Conservation (phyloP, 2,888 invertebrate species). For the Pocota personata region DNA sequence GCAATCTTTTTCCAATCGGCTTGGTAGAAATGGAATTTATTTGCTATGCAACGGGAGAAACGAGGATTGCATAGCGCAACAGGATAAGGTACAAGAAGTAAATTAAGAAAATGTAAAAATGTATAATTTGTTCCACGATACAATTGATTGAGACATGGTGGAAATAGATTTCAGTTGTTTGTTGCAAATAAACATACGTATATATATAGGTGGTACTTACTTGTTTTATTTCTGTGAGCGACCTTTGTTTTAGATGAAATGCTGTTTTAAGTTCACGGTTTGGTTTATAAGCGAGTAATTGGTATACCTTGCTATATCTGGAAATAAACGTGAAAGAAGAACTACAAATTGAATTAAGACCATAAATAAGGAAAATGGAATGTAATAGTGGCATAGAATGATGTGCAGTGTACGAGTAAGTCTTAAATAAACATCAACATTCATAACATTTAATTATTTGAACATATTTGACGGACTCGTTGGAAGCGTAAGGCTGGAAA, state of each 20-base stretch:
- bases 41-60: slow-evolving; percentile 1
- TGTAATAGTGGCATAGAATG: too few species aligned
- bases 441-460: too few species aligned
- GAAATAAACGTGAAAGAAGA: neutral
- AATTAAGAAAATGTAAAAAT: slow-evolving; percentile 39
- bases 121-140: slow-evolving; percentile 35
- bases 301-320: slow-evolving; percentile 11
- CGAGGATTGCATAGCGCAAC: slow-evolving; percentile 1
- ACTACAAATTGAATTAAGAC: neutral
- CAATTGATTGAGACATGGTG: slow-evolving; percentile 50
- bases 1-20: slow-evolving; percentile 32
- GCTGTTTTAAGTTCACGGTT: neutral
- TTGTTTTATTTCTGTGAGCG: neutral
- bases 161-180: slow-evolving; percentile 22
- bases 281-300: neutral
- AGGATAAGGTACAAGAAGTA: slow-evolving; percentile 2
- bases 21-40: slow-evolving; percentile 41
- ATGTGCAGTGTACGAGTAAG: too few species aligned
- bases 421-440: too few species aligned
- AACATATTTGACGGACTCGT: too few species aligned
- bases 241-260: neutral
- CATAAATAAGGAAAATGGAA: neutral
- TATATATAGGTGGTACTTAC: slow-evolving; percentile 26
- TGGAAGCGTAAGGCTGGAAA: too few species aligned
- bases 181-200: neutral